These are phyloP conservation scores for Myotis lucifugus DNA, from an alignment of 2,113 vertebrate genomes.

Conservation along the genomic window DNA sequence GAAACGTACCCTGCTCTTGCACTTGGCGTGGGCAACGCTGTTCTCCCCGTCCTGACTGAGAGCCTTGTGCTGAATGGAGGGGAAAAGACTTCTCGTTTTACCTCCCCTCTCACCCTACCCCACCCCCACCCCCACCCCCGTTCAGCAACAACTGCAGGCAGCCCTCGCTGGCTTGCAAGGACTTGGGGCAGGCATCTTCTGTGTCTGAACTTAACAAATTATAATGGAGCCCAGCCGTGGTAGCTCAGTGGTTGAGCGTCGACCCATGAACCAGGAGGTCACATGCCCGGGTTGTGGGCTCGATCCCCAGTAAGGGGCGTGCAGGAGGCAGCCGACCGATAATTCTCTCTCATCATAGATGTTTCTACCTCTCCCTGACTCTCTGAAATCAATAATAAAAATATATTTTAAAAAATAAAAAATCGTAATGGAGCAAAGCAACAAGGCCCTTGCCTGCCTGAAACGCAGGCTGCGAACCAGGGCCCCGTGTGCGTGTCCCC, in stretches of 20 bases:
- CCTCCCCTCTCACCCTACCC: too few species aligned
- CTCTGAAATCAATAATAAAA: too few species aligned
- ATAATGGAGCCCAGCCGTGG: not conserved
- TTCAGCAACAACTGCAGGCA: not conserved
- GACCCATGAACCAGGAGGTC: too few species aligned
- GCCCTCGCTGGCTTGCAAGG: not conserved
- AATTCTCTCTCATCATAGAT: too few species aligned
- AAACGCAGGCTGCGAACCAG: not conserved
- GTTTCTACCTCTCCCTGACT: too few species aligned
- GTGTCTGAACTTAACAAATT: not conserved
- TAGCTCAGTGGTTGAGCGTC: too few species aligned
- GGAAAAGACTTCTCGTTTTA: not conserved
- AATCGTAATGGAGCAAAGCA: not conserved
- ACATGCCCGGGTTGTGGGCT: too few species aligned
- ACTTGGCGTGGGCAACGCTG: not conserved
- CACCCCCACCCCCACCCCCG: not conserved
- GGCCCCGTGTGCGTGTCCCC: not conserved
- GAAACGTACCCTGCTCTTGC: constrained; percentile 10
- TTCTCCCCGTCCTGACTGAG: not conserved
- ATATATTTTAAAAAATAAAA: too few species aligned
- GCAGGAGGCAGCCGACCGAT: too few species aligned
- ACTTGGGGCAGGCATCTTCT: not conserved
- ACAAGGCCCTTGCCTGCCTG: not conserved
- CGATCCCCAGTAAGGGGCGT: too few species aligned
- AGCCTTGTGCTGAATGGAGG: not conserved